A percentile compares a stretch with the other conserved stretches of the same genome.
Evolutionary conservation across 2,113 vertebrate genomes (phyloP).

Genomic region (Passer domesticus): DNA sequence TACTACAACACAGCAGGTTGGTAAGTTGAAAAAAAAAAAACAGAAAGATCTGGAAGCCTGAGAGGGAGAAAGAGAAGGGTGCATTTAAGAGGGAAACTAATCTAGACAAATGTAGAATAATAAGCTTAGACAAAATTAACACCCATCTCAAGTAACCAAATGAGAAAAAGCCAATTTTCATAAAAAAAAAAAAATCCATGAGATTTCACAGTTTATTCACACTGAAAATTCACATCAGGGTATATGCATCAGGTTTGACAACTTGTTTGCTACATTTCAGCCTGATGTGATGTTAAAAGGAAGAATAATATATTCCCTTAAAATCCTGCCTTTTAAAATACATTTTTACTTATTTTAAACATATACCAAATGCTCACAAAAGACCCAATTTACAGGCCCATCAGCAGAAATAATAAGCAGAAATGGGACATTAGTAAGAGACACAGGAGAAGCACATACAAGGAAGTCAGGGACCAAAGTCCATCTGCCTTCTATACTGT

Average conservation of each 20-base stretch:
- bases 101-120: constrained; percentile 41
- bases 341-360: background rate
- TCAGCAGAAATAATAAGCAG: background rate
- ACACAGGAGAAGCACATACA: background rate
- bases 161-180: constrained; percentile 58
- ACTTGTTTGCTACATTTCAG: constrained; percentile 58
- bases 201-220: constrained; percentile 66
- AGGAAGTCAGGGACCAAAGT: background rate
- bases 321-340: constrained; percentile 15
- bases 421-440: background rate
- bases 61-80: background rate
- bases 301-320: constrained; percentile 16
- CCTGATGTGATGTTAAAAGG: constrained; percentile 31
- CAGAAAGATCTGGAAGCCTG: background rate
- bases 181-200: constrained; percentile 1
- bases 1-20: constrained; percentile 29
- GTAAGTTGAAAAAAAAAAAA: background rate
- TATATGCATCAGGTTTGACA: constrained; percentile 61
- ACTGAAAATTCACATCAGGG: constrained; percentile 40
- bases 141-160: constrained; percentile 50
- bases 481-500: background rate
- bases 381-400: background rate
- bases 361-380: background rate
- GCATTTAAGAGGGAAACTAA: constrained; percentile 14
- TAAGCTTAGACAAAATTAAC: constrained; percentile 42